Conservation (phyloP, 2,113 vertebrate species). For the Grammomys dolichurus region DNA sequence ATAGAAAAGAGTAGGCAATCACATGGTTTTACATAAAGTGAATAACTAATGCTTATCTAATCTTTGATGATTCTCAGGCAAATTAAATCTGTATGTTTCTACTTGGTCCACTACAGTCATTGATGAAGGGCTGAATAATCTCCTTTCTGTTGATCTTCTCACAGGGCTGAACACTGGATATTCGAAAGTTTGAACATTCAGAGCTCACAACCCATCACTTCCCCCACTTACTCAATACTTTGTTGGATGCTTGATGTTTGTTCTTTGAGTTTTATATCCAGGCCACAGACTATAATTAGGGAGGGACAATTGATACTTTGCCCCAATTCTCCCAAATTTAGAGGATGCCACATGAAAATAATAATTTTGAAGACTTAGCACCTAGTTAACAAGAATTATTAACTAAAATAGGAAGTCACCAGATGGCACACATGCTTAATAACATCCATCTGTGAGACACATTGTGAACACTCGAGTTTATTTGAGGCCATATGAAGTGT, state of each 20-base stretch:
- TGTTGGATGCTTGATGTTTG: conserved; percentile 43
- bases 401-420: conserved; percentile 78
- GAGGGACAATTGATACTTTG: conserved; percentile 52
- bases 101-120: background rate
- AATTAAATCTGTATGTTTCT: background rate
- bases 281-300: conserved; percentile 54
- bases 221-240: background rate
- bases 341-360: conserved; percentile 70
- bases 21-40: conserved; percentile 7
- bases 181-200: conserved; percentile 9
- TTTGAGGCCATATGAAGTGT: conserved; percentile 52
- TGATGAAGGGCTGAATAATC: background rate
- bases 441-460: conserved; percentile 73
- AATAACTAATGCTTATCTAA: background rate
- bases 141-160: background rate
- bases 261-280: conserved; percentile 58
- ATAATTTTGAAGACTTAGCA: conserved; percentile 75
- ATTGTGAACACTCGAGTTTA: conserved; percentile 63
- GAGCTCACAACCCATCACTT: background rate
- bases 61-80: background rate
- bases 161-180: background rate
- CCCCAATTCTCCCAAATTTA: conserved; percentile 70
- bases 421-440: conserved; percentile 78
- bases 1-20: background rate
- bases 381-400: conserved; percentile 78